Evolutionary conservation across 1,140 invertebrate species (phyloP), one percentile per base, ranked within the genome.

Genomic region (Colletes latitarsis): DNA sequence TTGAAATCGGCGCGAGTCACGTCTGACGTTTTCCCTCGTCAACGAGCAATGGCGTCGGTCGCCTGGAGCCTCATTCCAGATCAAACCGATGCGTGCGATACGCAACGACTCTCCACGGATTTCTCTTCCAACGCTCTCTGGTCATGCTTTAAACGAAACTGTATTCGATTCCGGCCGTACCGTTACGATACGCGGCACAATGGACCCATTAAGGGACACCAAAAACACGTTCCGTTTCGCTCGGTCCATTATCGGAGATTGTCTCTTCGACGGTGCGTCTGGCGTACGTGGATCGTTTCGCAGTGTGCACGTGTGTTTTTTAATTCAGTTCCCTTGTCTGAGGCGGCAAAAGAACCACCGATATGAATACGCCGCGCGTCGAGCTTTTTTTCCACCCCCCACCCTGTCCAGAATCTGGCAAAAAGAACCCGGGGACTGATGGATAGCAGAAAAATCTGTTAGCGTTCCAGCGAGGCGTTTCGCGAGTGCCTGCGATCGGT

Each of bases 241-340:
- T 66, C 69, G 77, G 60, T 79, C 77, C 77, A 79, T 79, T 79
- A 79, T 79, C 77, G 77, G 77, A 53, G 60, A 79, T 79, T 79
- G 77, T 79, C 60, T 79, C 17, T 30, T 15, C 5, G 62, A 10
- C 52, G 6, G 69, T 12, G 12, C 6, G 67, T 21, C 58, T 5
- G 21, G 15, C 6, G 9, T 17, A 1, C 6, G 14, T 17, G 39
- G 15, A 17, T 21, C 43, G 67, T 21, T n/a, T 12, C 62, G 58
- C 30, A 6, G 60, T 5, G 19, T 6, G 4, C 49, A 39, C 21
- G 55, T n/a, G 21, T 70, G 58, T 63, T 78, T 77, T 78, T 78
- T 78, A 72, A 78, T 78, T 63, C 69, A 8, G 57, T 78, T 55
- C 30, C 14, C 67, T 55, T 69, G 19, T 69, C 67, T 53, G 49